Conservation (phyloP, 2,113 vertebrate genomes). For the Anarhynchus alexandrinus region DNA sequence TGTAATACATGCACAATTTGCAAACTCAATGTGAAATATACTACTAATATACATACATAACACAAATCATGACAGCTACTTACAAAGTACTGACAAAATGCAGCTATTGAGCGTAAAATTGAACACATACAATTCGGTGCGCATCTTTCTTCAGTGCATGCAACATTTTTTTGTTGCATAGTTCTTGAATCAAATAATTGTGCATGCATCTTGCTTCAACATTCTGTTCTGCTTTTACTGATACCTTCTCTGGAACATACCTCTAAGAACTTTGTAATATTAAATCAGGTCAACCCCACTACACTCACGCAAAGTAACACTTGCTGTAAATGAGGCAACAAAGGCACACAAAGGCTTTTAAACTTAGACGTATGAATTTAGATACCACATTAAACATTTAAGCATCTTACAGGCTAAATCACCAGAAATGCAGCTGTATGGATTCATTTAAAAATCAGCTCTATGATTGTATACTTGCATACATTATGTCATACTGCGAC, state of each 20-base stretch:
- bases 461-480: not conserved
- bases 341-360: not conserved
- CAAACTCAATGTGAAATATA: not conserved
- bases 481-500: rapidly evolving
- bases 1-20: not conserved
- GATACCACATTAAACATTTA: not conserved
- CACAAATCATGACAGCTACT: not conserved
- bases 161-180: not conserved
- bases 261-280: not conserved
- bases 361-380: not conserved
- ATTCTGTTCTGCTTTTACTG: not conserved
- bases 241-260: not conserved
- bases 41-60: not conserved
- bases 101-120: not conserved
- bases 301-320: not conserved
- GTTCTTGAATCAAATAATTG: not conserved
- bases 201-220: not conserved
- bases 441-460: not conserved
- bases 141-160: not conserved
- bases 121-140: not conserved
- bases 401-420: not conserved
- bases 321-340: not conserved
- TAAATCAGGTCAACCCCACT: not conserved
- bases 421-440: not conserved
- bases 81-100: not conserved